Evolutionary conservation across 2,797 vertebrate species (phyloP).

Genomic region (Antrozous pallidus): DNA sequence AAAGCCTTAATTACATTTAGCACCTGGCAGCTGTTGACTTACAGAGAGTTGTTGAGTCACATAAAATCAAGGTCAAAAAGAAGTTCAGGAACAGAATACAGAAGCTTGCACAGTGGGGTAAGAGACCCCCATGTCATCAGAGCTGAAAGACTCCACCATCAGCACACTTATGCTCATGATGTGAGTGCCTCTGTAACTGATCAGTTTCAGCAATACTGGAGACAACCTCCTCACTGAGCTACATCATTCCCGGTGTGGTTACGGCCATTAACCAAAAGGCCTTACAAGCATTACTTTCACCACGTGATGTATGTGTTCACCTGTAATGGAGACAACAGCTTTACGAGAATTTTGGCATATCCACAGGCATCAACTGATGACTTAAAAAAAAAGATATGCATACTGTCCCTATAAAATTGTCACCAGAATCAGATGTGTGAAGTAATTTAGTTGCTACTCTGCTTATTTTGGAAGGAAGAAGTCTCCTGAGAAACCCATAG

Average conservation of each 20-base stretch:
- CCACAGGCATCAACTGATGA: background rate
- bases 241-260: background rate
- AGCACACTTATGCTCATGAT: background rate
- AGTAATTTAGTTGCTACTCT: background rate
- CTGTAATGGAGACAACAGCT: background rate
- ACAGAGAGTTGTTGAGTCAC: conserved; percentile 70
- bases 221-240: conserved; percentile 18
- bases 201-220: conserved; percentile 36
- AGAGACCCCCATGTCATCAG: conserved; percentile 39
- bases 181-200: background rate
- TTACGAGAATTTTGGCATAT: background rate
- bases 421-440: background rate
- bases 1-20: conserved; percentile 74
- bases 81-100: conserved; percentile 69
- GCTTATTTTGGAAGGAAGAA: conserved; percentile 3
- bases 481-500: background rate
- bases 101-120: conserved; percentile 37
- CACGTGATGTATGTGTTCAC: background rate
- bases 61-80: conserved; percentile 71
- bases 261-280: background rate
- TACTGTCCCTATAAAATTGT: background rate
- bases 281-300: background rate
- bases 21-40: conserved; percentile 82
- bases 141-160: background rate
- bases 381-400: background rate